These are phyloP conservation scores for Dissostichus mawsoni DNA, from an alignment of 2,113 vertebrate genomes.

Conservation along the genomic window DNA sequence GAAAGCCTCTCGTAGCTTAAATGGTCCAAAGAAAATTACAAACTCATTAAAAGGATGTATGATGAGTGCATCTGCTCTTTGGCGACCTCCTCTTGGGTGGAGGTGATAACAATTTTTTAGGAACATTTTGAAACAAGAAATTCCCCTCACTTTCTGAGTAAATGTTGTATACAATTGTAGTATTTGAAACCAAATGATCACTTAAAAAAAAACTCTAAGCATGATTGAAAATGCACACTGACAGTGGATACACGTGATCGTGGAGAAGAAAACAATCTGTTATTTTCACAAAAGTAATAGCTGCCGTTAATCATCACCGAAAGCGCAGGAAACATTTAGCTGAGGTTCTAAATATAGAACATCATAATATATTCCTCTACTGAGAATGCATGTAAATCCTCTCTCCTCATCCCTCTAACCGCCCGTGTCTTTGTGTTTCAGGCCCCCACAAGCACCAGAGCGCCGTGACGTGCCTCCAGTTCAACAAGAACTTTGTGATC, in stretches of 20 bases:
- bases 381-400: neutral
- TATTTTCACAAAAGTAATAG: neutral
- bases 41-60: too few species aligned
- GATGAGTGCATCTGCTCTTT: too few species aligned
- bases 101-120: too few species aligned
- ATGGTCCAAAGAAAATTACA: too few species aligned
- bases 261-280: neutral
- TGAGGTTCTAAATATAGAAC: too few species aligned
- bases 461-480: slow-evolving; percentile 99
- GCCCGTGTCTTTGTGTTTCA: slow-evolving; percentile 62
- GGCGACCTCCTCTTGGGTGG: too few species aligned
- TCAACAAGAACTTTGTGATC: slow-evolving; percentile 99
- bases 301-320: too few species aligned
- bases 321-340: too few species aligned
- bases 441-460: slow-evolving; percentile 99
- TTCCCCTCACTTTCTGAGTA: neutral
- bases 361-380: too few species aligned
- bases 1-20: neutral
- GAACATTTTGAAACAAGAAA: too few species aligned
- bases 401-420: slow-evolving; percentile 3
- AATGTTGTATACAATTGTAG: neutral
- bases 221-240: neutral
- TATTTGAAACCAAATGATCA: too few species aligned
- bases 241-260: neutral
- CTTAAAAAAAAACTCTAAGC: too few species aligned